Evolutionary conservation across 1,140 invertebrate species (phyloP).

Genomic region (Anastrepha obliqua): DNA sequence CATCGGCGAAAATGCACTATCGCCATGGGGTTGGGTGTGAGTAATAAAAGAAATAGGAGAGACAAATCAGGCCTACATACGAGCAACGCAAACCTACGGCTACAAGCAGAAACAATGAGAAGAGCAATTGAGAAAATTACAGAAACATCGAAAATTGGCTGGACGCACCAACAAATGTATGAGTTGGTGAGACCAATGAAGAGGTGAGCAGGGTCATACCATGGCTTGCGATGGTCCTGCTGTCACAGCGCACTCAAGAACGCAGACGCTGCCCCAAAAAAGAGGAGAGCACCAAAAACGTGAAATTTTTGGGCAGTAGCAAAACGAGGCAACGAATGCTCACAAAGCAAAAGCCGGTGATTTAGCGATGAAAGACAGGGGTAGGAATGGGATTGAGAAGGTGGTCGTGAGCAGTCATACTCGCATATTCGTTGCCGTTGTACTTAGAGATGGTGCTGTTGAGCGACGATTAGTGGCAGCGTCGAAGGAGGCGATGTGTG

Average conservation of each 20-base stretch:
- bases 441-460: constrained; percentile 23
- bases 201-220: neutral
- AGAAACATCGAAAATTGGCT: constrained; percentile 24
- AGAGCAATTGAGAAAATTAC: neutral
- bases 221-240: neutral
- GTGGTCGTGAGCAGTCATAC: neutral
- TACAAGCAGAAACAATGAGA: constrained; percentile 9
- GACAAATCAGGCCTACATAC: neutral
- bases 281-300: constrained; percentile 5
- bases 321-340: neutral
- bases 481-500: neutral
- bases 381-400: neutral
- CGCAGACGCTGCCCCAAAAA: constrained; percentile 14
- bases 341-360: neutral
- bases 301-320: constrained; percentile 4
- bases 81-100: neutral
- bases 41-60: neutral
- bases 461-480: constrained; percentile 27
- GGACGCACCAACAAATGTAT: neutral
- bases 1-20: neutral
- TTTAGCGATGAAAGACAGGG: neutral
- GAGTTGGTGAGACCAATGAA: neutral
- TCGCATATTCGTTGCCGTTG: neutral
- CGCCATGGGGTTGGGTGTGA: neutral
- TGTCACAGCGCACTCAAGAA: neutral